Evolutionary conservation across 2,888 invertebrate genomes (phyloP).

Genomic region (Chloromyia formosa): DNA sequence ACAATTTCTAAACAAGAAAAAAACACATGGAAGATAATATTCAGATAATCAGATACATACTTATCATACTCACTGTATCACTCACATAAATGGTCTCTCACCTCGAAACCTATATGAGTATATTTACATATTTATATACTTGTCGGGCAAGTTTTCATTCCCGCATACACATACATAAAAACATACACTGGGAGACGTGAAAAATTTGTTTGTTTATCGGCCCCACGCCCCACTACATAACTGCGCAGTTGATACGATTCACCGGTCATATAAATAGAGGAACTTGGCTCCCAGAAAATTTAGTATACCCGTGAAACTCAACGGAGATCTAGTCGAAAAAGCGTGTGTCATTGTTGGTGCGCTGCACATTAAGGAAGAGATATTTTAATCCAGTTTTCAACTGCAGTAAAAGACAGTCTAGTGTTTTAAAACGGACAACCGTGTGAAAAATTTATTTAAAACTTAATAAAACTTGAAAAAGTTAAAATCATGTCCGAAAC

Average conservation of each 20-base stretch:
- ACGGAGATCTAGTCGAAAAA: too few species aligned
- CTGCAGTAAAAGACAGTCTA: too few species aligned
- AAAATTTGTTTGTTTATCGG: constrained; percentile 38
- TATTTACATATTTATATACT: not conserved
- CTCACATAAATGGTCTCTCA: not conserved
- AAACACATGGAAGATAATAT: not conserved
- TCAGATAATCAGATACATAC: constrained; percentile 8
- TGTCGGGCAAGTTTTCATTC: constrained; percentile 22
- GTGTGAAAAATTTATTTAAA: too few species aligned
- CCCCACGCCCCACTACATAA: constrained; percentile 29
- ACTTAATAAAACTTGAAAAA: constrained; percentile 10
- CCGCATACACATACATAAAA: not conserved
- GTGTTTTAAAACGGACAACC: too few species aligned
- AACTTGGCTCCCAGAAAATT: constrained; percentile 18
- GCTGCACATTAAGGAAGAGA: too few species aligned
- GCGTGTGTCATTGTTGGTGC: too few species aligned
- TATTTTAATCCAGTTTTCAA: too few species aligned
- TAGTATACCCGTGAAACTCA: constrained; percentile 27
- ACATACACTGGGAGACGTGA: constrained; percentile 11
- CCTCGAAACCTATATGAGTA: not conserved
- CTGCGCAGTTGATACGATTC: constrained; percentile 47
- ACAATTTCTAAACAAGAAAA: not conserved
- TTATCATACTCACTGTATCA: not conserved
- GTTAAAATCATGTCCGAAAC: constrained; percentile 77
- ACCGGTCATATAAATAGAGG: constrained; percentile 46